phyloP scores from a whole-genome alignment of 2,797 vertebrate species.

The Molossus alvarezi region DNA sequence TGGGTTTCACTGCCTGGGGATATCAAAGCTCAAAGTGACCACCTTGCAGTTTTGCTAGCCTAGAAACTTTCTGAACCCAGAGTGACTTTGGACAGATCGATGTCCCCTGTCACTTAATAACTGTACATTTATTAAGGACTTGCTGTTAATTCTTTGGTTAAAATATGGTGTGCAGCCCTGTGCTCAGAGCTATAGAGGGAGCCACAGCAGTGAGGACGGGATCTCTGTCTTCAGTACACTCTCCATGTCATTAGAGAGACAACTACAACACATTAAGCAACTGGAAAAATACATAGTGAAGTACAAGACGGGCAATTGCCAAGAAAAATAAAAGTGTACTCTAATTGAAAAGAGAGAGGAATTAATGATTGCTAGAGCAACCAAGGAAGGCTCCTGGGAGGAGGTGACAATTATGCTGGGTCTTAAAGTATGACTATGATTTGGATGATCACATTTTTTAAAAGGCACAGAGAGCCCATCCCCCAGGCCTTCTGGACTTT shows the following conservation, averaged over 20 bases:
- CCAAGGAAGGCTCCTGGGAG: neutral
- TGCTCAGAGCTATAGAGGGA: neutral
- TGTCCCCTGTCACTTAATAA: neutral
- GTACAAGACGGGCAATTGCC: neutral
- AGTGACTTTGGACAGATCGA: no score
- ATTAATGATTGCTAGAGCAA: neutral
- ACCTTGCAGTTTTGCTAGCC: neutral
- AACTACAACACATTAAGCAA: neutral
- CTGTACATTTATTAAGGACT: neutral
- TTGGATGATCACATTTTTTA: neutral
- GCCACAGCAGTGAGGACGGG: neutral
- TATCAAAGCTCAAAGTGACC: neutral
- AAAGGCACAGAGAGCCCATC: neutral
- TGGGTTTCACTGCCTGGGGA: neutral
- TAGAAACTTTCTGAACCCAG: neutral
- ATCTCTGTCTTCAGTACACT: neutral
- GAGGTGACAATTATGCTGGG: neutral
- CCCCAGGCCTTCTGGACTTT: neutral
- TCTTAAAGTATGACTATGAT: neutral
- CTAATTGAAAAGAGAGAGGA: neutral
- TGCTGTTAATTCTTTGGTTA: neutral
- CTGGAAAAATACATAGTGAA: neutral
- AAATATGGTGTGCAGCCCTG: neutral
- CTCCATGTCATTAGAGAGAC: neutral
- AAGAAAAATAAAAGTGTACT: neutral